Conservation (phyloP, 1,140 invertebrate species). For the Cydia pomonella region DNA sequence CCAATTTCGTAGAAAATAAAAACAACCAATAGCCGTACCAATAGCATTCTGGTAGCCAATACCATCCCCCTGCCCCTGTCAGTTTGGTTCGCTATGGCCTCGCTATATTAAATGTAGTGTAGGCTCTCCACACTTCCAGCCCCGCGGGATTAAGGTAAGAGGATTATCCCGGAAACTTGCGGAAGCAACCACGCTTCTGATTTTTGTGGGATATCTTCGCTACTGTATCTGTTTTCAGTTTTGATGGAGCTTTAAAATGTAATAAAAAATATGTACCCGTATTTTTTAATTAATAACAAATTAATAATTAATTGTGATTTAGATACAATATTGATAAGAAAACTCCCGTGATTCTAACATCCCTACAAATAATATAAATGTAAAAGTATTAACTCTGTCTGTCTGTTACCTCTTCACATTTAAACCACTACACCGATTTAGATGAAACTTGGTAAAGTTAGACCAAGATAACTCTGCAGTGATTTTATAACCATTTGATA, state of each 20-base stretch:
- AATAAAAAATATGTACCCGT: too few relatives aligned
- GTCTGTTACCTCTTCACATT: too few relatives aligned
- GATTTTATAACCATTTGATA: too few relatives aligned
- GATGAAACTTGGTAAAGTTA: too few relatives aligned
- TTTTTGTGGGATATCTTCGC: conserved; percentile 16
- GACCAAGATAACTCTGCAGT: too few relatives aligned
- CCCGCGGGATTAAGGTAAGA: conserved; percentile 15
- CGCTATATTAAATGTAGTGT: conserved; percentile 21
- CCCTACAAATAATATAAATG: too few relatives aligned
- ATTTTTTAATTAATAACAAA: too few relatives aligned
- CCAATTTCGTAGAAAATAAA: not conserved
- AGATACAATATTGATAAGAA: too few relatives aligned
- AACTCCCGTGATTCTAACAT: too few relatives aligned
- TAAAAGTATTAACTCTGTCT: too few relatives aligned
- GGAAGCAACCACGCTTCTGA: not conserved
- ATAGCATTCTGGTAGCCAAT: not conserved
- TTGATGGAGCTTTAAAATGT: not conserved
- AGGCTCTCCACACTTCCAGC: conserved; percentile 25
- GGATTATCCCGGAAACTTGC: conserved; percentile 17
- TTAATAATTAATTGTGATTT: too few relatives aligned
- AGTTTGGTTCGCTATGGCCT: conserved; percentile 2
- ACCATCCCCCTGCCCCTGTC: conserved; percentile 8
- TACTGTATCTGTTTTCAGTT: not conserved
- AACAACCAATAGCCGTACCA: not conserved
- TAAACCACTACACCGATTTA: too few relatives aligned